phyloP scores from a whole-genome alignment of 2,888 invertebrate species.

The Siphonodentalium dalli region DNA sequence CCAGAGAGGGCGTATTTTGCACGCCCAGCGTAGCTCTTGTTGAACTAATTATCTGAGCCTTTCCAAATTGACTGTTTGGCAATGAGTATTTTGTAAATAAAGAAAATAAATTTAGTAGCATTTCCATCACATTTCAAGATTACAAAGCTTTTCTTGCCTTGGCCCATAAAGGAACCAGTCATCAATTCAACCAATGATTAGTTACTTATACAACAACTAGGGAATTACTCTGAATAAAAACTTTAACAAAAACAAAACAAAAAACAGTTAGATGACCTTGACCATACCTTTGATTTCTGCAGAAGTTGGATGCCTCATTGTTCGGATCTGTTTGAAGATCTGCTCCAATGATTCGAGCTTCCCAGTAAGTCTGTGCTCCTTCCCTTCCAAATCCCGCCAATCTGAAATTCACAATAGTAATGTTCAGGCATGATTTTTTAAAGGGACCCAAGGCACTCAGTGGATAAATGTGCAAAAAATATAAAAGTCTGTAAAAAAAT shows the following conservation, averaged over 20 bases:
- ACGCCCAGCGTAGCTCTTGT: too few species aligned
- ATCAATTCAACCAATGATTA: background rate
- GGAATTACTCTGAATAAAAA: background rate
- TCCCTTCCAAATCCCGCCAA: slow-evolving; percentile 84
- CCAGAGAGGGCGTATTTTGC: too few species aligned
- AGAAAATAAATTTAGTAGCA: too few species aligned
- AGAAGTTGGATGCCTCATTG: slow-evolving; percentile 71
- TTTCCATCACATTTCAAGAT: background rate
- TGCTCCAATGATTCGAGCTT: slow-evolving; percentile 78
- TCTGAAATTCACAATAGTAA: too few species aligned
- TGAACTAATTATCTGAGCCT: too few species aligned
- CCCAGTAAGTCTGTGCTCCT: slow-evolving; percentile 75
- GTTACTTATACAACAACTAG: background rate
- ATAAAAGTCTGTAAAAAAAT: too few species aligned
- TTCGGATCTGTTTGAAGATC: slow-evolving; percentile 76
- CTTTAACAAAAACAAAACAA: background rate
- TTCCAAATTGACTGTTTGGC: too few species aligned
- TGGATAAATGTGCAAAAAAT: too few species aligned
- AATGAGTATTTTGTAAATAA: too few species aligned
- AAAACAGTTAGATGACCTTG: background rate
- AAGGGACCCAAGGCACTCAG: too few species aligned
- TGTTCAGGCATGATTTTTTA: too few species aligned
- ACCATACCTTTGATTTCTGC: slow-evolving; percentile 69
- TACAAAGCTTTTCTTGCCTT: background rate
- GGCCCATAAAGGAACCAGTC: background rate